phyloP scores from a whole-genome alignment of 1,140 invertebrate species.

The Zaprionus ghesquierei region DNA sequence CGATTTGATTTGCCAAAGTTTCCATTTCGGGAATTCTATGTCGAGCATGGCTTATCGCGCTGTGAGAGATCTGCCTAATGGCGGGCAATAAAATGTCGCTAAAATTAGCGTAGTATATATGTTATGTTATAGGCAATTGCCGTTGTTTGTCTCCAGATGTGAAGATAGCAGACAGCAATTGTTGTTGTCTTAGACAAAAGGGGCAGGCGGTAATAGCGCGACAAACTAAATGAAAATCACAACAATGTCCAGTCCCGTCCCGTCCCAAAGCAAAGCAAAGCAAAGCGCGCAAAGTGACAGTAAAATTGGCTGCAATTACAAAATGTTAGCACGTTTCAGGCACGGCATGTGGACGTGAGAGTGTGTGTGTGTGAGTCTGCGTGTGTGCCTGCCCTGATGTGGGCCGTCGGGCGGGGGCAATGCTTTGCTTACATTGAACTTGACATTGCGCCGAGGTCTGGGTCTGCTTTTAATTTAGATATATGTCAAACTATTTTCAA shows the following conservation, averaged over 20 bases:
- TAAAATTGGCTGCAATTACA: conserved; percentile 70
- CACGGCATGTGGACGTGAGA: conserved; percentile 42
- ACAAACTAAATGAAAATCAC: conserved; percentile 36
- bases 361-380: conserved; percentile 1
- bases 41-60: conserved; percentile 48
- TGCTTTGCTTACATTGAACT: conserved; percentile 64
- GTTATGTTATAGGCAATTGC: conserved; percentile 7
- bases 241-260: conserved; percentile 28
- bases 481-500: conserved; percentile 72
- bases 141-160: background rate
- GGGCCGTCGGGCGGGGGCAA: conserved; percentile 37
- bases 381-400: conserved; percentile 1
- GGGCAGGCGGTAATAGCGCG: conserved; percentile 20
- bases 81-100: conserved; percentile 56
- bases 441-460: conserved; percentile 68
- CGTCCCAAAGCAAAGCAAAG: conserved; percentile 35
- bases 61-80: conserved; percentile 4
- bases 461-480: conserved; percentile 73
- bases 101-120: conserved; percentile 49
- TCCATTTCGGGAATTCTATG: conserved; percentile 32
- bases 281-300: conserved; percentile 56
- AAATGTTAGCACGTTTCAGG: conserved; percentile 71
- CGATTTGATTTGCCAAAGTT: conserved; percentile 51
- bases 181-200: conserved; percentile 22
- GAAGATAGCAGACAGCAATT: conserved; percentile 12